Percentiles rank a stretch among this genome's conserved stretches.
phyloP scores from a whole-genome alignment of 2,797 vertebrate genomes.

The Hapalemur alaotrensis region DNA sequence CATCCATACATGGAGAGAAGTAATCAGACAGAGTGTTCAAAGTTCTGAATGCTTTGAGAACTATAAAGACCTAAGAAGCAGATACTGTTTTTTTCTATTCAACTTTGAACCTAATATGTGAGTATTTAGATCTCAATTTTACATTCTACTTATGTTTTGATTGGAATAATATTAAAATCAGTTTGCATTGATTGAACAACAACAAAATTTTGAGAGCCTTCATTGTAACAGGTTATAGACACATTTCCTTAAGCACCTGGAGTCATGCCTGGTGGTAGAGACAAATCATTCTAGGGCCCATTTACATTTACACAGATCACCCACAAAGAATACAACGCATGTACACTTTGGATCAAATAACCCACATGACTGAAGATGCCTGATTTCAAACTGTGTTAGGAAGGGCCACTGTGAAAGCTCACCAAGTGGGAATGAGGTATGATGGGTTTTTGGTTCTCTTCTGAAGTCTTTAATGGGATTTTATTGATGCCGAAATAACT shows the following conservation, averaged over 20 bases:
- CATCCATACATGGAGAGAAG: not conserved
- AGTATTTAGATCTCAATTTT: not conserved
- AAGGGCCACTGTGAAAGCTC: not conserved
- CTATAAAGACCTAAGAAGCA: not conserved
- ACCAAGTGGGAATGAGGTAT: not conserved
- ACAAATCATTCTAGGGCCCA: not conserved
- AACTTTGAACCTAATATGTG: not conserved
- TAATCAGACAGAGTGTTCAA: not conserved
- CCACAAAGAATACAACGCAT: not conserved
- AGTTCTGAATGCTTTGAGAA: not conserved
- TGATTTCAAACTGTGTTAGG: not conserved
- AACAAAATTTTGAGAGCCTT: not conserved
- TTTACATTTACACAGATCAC: not conserved
- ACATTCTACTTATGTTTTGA: not conserved
- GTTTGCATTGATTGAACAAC: not conserved
- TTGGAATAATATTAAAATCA: not conserved
- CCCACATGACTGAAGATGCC: not conserved
- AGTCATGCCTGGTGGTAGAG: not conserved
- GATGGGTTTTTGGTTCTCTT: not conserved
- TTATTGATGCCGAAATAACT: not conserved
- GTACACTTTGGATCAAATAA: not conserved
- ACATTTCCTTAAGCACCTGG: not conserved
- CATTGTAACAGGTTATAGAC: not conserved
- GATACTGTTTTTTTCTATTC: not conserved
- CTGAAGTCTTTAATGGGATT: slow-evolving; percentile 10